phyloP scores from a whole-genome alignment of 2,888 invertebrate genomes.

The Chouioia cunea region DNA sequence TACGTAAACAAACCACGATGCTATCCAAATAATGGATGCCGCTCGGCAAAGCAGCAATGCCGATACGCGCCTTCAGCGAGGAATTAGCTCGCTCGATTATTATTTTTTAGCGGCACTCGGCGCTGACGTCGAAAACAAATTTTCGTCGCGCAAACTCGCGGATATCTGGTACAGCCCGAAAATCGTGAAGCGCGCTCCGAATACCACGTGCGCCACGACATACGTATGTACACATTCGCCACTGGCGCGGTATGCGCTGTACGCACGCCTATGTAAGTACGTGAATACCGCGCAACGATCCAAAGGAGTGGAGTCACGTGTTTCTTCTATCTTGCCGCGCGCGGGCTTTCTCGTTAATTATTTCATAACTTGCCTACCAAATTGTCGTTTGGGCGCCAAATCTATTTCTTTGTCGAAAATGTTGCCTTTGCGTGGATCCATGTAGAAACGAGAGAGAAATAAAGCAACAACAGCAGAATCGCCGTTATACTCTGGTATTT shows the following conservation, averaged over 20 bases:
- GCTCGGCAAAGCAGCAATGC: too few species aligned
- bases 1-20: too few species aligned
- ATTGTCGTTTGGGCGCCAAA: constrained; percentile 23
- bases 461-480: too few species aligned
- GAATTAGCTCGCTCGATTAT: too few species aligned
- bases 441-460: not conserved
- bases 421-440: not conserved
- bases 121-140: too few species aligned
- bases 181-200: not conserved
- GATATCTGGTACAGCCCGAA: too few species aligned
- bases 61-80: too few species aligned
- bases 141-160: too few species aligned
- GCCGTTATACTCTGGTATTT: not conserved
- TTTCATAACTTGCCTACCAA: constrained; percentile 22
- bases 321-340: constrained; percentile 7
- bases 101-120: too few species aligned
- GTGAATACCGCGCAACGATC: too few species aligned
- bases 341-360: constrained; percentile 18
- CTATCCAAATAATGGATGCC: too few species aligned
- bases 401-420: not conserved
- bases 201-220: not conserved
- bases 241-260: not conserved
- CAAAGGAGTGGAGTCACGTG: constrained; percentile 13
- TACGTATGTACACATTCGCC: not conserved
- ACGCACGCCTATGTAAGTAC: not conserved